Conservation (phyloP, 2,888 invertebrate genomes). For the Drosophila nr. fundita region DNA sequence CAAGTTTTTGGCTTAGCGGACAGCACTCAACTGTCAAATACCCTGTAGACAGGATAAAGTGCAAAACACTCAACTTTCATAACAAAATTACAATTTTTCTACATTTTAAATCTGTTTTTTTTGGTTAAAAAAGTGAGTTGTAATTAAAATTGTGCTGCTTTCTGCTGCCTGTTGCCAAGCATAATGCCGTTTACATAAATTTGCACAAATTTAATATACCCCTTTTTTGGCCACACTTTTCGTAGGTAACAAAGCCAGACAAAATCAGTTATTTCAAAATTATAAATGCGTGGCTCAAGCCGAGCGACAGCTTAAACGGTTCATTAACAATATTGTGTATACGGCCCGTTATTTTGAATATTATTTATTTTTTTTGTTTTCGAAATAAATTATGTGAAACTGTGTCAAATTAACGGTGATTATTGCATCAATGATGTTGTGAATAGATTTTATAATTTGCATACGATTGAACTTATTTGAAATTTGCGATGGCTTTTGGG, state of each 20-base stretch:
- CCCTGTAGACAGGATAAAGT: constrained; percentile 1
- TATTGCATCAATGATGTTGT: constrained; percentile 21
- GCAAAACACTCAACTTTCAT: not conserved
- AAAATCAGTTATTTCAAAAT: constrained; percentile 6
- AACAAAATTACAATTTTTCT: not conserved
- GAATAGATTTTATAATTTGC: constrained; percentile 41
- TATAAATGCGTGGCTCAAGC: constrained; percentile 13
- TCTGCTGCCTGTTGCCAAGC: not conserved
- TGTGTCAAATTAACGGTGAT: constrained; percentile 62
- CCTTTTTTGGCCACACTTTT: not conserved
- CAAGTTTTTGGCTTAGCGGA: too few species aligned
- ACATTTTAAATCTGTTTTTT: not conserved
- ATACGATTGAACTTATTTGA: constrained; percentile 21
- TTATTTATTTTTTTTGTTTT: not conserved
- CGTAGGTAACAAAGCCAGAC: not conserved
- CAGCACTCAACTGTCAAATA: not conserved
- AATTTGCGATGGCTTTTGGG: not conserved
- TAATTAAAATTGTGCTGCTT: not conserved
- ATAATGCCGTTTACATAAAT: not conserved
- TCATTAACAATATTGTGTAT: constrained; percentile 33
- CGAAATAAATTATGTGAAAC: constrained; percentile 38
- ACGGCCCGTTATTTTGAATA: constrained; percentile 19
- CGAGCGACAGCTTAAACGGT: constrained; percentile 31
- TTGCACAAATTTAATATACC: constrained; percentile 3
- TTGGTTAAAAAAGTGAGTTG: too few species aligned